Evolutionary conservation across 2,113 vertebrate genomes (phyloP).

Genomic region (Capreolus pygargus): DNA sequence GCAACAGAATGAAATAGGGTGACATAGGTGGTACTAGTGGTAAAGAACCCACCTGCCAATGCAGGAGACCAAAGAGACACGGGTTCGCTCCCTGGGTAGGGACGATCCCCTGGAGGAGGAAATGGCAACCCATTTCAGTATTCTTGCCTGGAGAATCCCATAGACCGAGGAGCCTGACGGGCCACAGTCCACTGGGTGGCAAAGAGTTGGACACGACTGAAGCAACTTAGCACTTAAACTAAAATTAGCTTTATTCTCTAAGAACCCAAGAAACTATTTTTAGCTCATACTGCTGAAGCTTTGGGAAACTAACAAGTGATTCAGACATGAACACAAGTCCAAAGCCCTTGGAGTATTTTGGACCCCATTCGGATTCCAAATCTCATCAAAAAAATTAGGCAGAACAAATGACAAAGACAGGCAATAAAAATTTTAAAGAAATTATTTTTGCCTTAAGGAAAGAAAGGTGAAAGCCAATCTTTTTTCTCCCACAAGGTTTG

Average conservation of each 20-base stretch:
- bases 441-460: conserved; percentile 12
- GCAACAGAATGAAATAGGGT: not conserved
- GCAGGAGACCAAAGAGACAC: not conserved
- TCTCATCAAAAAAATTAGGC: not conserved
- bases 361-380: not conserved
- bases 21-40: not conserved
- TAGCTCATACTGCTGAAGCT: not conserved
- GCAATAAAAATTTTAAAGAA: not conserved
- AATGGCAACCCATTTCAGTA: not conserved
- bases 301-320: not conserved
- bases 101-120: not conserved
- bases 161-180: not conserved
- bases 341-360: not conserved
- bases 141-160: not conserved
- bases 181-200: not conserved
- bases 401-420: not conserved
- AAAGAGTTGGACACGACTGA: not conserved
- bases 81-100: not conserved
- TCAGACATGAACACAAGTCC: not conserved
- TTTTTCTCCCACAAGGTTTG: not conserved
- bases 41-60: not conserved
- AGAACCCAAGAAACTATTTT: not conserved
- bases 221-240: not conserved
- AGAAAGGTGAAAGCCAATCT: conserved; percentile 15
- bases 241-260: not conserved